A percentile compares a stretch with the other conserved stretches of the same genome.
These are phyloP conservation scores for Drosophila infuscata DNA, from an alignment of 2,888 invertebrate genomes.

Conservation along the genomic window DNA sequence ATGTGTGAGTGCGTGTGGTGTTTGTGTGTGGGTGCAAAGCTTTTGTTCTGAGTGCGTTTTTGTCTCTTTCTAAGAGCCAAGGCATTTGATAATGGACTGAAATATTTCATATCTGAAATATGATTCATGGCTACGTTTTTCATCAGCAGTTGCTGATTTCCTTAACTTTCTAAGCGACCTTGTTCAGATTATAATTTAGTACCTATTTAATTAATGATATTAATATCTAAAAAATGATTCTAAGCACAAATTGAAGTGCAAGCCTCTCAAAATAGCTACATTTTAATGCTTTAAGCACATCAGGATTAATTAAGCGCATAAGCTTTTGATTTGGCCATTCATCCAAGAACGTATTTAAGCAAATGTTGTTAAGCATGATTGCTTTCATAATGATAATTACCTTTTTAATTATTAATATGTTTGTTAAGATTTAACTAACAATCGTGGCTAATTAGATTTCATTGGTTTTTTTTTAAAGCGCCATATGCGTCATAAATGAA, in stretches of 20 bases:
- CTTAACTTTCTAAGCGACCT: conserved; percentile 9
- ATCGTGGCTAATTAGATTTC: neutral
- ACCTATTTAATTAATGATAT: neutral
- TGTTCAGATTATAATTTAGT: neutral
- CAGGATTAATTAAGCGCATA: neutral
- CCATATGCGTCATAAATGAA: conserved; percentile 1
- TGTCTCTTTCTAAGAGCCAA: conserved; percentile 45
- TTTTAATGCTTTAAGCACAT: neutral
- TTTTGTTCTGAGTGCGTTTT: conserved; percentile 47
- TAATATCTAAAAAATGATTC: conserved; percentile 2
- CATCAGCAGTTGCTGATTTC: conserved; percentile 5
- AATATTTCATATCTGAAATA: neutral
- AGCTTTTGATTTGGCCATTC: neutral
- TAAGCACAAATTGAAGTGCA: neutral
- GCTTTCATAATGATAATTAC: neutral
- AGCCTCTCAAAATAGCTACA: neutral
- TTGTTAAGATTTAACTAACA: neutral
- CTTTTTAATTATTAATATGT: neutral
- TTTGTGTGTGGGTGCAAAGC: conserved; percentile 29
- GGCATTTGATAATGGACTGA: conserved; percentile 48
- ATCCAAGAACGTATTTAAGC: neutral
- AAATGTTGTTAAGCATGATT: neutral
- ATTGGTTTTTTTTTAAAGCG: neutral
- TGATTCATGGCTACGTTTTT: conserved; percentile 4
- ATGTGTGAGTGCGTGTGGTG: neutral